phyloP scores from a whole-genome alignment of 2,888 invertebrate species.

The Xanthia togata region DNA sequence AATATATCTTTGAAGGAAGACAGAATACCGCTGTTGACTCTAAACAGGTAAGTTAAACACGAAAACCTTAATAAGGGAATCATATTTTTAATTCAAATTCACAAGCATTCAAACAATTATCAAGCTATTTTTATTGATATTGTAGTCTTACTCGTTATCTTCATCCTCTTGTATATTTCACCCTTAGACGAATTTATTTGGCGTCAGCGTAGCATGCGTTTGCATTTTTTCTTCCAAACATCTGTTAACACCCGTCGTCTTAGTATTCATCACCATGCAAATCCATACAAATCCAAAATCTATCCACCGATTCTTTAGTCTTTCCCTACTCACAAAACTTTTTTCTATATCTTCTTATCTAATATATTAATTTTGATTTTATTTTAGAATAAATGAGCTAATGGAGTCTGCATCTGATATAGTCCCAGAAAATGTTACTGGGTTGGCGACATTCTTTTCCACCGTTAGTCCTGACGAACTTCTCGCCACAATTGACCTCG shows the following conservation, averaged over 20 bases:
- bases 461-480: constrained; percentile 33
- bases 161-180: not conserved
- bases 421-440: constrained; percentile 21
- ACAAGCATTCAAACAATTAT: not conserved
- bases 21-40: constrained; percentile 20
- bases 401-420: constrained; percentile 18
- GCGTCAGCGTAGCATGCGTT: not conserved
- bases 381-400: constrained; percentile 34
- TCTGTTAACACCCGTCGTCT: not conserved
- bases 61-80: not conserved
- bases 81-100: not conserved
- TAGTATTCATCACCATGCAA: not conserved
- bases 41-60: constrained; percentile 18
- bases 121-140: not conserved
- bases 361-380: not conserved
- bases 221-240: not conserved
- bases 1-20: constrained; percentile 28
- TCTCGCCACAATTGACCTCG: constrained; percentile 34
- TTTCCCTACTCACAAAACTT: no score
- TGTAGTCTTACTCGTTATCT: not conserved
- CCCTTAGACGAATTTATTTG: not conserved
- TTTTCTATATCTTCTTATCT: rapidly evolving
- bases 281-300: not conserved
- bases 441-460: constrained; percentile 24
- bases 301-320: no score